phyloP scores from a whole-genome alignment of 2,113 vertebrate species.

The Chloroceryle aenea region DNA sequence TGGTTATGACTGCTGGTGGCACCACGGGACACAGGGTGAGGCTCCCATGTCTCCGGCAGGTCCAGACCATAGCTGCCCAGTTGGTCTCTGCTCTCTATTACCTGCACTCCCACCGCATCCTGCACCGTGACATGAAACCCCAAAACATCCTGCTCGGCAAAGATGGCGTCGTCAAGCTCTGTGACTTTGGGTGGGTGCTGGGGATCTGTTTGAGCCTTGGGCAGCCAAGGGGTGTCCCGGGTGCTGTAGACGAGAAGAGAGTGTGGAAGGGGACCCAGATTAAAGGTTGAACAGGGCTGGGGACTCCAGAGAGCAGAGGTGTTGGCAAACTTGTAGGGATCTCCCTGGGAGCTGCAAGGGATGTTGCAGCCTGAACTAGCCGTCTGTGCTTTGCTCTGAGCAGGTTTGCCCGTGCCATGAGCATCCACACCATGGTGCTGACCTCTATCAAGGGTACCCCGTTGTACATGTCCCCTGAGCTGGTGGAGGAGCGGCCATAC shows the following conservation, averaged over 20 bases:
- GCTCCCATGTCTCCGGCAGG: slow-evolving; percentile 67
- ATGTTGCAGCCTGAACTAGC: background rate
- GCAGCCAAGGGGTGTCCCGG: slow-evolving; percentile 35
- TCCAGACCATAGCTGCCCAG: slow-evolving; percentile 89
- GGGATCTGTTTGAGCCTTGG: slow-evolving; percentile 70
- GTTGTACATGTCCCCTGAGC: slow-evolving; percentile 96
- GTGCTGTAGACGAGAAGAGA: background rate
- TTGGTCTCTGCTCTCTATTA: slow-evolving; percentile 97
- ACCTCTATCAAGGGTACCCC: slow-evolving; percentile 98
- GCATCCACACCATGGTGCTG: slow-evolving; percentile 92
- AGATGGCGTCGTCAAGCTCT: slow-evolving; percentile 91
- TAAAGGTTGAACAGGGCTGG: background rate
- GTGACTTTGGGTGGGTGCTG: slow-evolving; percentile 91
- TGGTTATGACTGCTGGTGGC: background rate
- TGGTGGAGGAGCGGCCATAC: slow-evolving; percentile 92
- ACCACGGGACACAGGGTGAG: background rate
- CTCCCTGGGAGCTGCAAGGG: background rate
- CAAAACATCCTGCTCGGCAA: slow-evolving; percentile 96
- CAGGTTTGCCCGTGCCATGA: slow-evolving; percentile 96
- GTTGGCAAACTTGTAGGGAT: background rate
- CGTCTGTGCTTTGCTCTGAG: background rate
- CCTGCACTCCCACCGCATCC: slow-evolving; percentile 94
- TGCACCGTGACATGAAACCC: slow-evolving; percentile 97
- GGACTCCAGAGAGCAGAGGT: background rate
- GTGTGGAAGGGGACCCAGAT: background rate